These are phyloP conservation scores for Parasteatoda tepidariorum DNA, from an alignment of 1,140 invertebrate genomes.

Conservation along the genomic window DNA sequence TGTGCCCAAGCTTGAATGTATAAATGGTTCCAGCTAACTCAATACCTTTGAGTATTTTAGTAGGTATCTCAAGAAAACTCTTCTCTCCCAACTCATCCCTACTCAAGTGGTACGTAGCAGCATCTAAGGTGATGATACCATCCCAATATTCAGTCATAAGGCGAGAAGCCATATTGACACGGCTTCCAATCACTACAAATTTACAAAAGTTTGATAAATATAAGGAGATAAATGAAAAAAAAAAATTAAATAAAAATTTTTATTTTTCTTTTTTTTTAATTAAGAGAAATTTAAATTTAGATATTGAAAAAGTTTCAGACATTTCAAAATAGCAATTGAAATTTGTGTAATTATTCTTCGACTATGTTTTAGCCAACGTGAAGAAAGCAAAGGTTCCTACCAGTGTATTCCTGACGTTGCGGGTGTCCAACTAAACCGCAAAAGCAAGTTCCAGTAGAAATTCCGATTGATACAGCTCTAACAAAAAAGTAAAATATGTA, in stretches of 20 bases:
- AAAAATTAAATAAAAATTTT: background rate
- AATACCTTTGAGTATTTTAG: conserved; percentile 39
- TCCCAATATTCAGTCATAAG: conserved; percentile 30
- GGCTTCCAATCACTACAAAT: conserved; percentile 32
- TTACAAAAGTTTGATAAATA: background rate
- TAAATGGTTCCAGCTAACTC: conserved; percentile 1
- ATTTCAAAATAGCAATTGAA: too few relatives aligned
- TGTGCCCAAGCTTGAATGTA: background rate
- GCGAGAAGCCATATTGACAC: conserved; percentile 50
- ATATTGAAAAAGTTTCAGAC: background rate
- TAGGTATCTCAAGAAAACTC: conserved; percentile 7
- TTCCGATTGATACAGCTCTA: conserved; percentile 9
- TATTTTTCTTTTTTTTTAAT: background rate
- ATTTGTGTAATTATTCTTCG: background rate
- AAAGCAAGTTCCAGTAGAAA: conserved; percentile 40
- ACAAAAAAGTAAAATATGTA: background rate
- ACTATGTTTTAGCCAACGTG: background rate
- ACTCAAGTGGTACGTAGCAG: conserved; percentile 19
- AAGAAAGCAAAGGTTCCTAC: background rate
- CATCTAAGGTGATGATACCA: conserved; percentile 16
- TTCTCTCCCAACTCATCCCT: background rate
- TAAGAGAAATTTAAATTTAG: background rate
- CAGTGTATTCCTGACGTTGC: conserved; percentile 55
- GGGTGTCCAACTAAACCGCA: conserved; percentile 54
- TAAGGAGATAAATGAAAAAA: background rate